These are phyloP conservation scores for Anomalospiza imberbis DNA, from an alignment of 2,797 vertebrate genomes.

Conservation along the genomic window DNA sequence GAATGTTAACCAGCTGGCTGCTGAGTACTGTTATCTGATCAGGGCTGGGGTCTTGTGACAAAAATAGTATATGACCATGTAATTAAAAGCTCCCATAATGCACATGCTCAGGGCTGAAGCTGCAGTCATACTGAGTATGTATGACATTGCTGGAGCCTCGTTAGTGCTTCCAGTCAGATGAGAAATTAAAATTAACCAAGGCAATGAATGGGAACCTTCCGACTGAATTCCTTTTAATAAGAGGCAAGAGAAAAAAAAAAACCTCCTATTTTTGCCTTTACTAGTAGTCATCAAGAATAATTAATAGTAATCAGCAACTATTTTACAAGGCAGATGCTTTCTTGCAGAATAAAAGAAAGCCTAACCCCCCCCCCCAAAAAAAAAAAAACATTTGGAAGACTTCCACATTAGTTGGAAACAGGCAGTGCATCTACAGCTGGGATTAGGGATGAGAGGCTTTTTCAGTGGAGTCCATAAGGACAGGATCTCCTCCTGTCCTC, in stretches of 20 bases:
- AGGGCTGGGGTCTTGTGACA: background rate
- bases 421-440: background rate
- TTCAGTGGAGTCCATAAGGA: background rate
- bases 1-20: background rate
- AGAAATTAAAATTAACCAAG: background rate
- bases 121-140: background rate
- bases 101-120: background rate
- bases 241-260: background rate
- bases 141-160: background rate
- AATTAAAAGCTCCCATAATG: background rate
- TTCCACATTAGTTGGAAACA: background rate
- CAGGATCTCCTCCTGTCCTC: background rate
- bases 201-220: background rate
- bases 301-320: background rate
- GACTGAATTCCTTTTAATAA: background rate
- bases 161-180: slow-evolving; percentile 12
- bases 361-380: background rate
- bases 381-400: background rate
- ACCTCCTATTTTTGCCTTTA: background rate
- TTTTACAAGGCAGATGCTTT: background rate
- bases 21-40: background rate
- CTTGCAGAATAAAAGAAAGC: background rate
- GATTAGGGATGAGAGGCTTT: background rate
- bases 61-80: background rate
- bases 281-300: background rate